phyloP scores from a whole-genome alignment of 2,888 invertebrate species.

The Syrphus vitripennis region DNA sequence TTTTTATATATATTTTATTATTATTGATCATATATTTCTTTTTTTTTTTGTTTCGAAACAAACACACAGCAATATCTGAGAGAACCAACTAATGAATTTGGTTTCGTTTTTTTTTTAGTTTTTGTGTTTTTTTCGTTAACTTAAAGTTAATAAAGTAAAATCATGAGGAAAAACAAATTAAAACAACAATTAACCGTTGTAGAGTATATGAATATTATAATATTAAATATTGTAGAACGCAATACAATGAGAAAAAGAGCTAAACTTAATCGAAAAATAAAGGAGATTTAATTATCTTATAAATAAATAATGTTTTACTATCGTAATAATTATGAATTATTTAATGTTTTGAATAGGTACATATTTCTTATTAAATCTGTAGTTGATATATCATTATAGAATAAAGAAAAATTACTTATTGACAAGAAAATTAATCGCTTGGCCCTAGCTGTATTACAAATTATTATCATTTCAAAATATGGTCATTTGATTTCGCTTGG shows the following conservation, averaged over 20 bases:
- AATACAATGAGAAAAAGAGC: slow-evolving; percentile 21
- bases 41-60: slow-evolving; percentile 15
- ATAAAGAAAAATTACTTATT: not conserved
- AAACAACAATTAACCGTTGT: slow-evolving; percentile 18
- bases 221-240: slow-evolving; percentile 48
- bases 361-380: not conserved
- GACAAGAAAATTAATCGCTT: not conserved
- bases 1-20: slow-evolving; percentile 42
- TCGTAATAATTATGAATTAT: not conserved
- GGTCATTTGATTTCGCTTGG: no score
- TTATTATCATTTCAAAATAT: no score
- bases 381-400: not conserved
- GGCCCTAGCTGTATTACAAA: not conserved
- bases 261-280: slow-evolving; percentile 44
- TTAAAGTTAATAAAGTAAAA: slow-evolving; percentile 46
- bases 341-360: not conserved
- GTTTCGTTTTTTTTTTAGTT: slow-evolving; percentile 21
- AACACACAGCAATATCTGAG: slow-evolving; percentile 20
- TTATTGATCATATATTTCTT: not conserved
- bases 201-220: slow-evolving; percentile 12
- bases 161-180: not conserved
- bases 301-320: not conserved
- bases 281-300: slow-evolving; percentile 44
- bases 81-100: slow-evolving; percentile 19
- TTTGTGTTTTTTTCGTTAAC: slow-evolving; percentile 40